phyloP scores from a whole-genome alignment of 2,113 vertebrate genomes.

The Lagopus leucura region DNA sequence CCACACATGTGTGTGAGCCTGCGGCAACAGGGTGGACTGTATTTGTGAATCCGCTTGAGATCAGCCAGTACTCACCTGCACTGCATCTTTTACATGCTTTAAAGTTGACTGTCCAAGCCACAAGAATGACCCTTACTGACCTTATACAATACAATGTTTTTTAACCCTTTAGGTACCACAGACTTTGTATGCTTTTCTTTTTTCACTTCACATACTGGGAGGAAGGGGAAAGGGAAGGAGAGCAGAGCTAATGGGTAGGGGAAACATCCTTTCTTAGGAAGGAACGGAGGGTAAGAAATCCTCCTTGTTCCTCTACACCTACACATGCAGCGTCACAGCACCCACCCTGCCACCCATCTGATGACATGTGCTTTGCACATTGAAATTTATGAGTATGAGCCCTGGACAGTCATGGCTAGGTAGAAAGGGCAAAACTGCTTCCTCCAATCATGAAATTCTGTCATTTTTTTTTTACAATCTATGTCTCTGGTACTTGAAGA shows the following conservation, averaged over 20 bases:
- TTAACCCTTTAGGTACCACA: conserved; percentile 80
- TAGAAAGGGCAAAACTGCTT: background rate
- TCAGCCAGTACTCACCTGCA: conserved; percentile 91
- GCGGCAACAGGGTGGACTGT: conserved; percentile 84
- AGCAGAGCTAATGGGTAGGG: conserved; percentile 17
- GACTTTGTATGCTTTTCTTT: conserved; percentile 46
- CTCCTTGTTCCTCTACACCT: background rate
- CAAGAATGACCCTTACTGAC: conserved; percentile 85
- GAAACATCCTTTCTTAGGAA: background rate
- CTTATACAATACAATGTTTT: conserved; percentile 70
- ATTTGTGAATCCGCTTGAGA: conserved; percentile 80
- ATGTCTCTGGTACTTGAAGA: conserved; percentile 74
- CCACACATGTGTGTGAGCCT: background rate
- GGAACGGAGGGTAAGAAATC: conserved; percentile 32
- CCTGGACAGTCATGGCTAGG: conserved; percentile 29
- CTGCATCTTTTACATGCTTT: conserved; percentile 76
- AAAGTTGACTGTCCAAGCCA: conserved; percentile 81
- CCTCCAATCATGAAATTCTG: background rate
- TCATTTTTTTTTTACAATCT: background rate
- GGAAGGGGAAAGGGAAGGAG: conserved; percentile 34
- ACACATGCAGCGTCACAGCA: conserved; percentile 31
- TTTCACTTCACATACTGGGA: background rate
- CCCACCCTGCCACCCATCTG: conserved; percentile 40
- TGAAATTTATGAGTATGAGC: background rate
- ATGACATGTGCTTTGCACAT: background rate